phyloP scores from a whole-genome alignment of 2,113 vertebrate species.

The Aegithalos caudatus region DNA sequence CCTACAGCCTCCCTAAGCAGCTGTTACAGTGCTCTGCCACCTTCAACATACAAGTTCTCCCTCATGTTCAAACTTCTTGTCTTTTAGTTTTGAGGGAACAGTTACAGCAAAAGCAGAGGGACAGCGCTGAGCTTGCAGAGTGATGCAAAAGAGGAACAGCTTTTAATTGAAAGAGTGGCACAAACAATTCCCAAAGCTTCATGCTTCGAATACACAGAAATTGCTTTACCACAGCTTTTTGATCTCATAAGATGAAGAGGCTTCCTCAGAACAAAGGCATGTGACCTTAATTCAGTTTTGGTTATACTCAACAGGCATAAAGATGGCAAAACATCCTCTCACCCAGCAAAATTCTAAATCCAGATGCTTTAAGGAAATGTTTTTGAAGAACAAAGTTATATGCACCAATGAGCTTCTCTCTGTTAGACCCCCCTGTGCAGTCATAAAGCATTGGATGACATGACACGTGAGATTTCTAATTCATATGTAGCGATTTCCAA shows the following conservation, averaged over 20 bases:
- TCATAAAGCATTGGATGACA: background rate
- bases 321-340: background rate
- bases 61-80: background rate
- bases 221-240: background rate
- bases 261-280: background rate
- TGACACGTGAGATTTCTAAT: background rate
- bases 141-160: background rate
- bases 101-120: background rate
- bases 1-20: background rate
- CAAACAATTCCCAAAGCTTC: background rate
- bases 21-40: background rate
- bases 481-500: background rate
- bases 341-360: background rate
- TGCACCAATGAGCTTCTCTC: background rate
- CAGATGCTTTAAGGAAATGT: background rate
- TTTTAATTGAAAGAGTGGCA: background rate
- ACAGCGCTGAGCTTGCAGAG: rapidly evolving
- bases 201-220: background rate
- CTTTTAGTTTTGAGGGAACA: background rate
- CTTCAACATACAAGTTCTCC: background rate
- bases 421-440: background rate
- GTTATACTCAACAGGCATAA: background rate
- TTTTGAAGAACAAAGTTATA: background rate
- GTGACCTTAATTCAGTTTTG: background rate
- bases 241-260: background rate